Conservation (phyloP, 2,888 invertebrate genomes). For the Stenotaenia linearis region DNA sequence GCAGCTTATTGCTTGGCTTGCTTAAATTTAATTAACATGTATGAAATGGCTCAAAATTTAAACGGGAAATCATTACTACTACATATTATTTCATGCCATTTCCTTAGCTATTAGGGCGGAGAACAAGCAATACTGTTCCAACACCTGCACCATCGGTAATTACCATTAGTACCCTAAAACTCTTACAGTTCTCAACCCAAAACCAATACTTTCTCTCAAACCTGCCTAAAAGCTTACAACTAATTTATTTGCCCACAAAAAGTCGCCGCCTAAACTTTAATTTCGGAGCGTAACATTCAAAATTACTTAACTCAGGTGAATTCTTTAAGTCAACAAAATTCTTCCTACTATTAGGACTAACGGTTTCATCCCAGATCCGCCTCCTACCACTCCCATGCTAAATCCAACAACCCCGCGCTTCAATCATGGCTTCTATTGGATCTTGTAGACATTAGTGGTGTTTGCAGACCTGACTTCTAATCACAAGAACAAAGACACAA, state of each 20-base stretch:
- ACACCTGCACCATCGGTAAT: background rate
- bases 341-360: background rate
- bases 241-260: too few species aligned
- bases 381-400: background rate
- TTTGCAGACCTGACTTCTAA: constrained; percentile 9
- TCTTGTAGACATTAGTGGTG: constrained; percentile 9
- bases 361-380: background rate
- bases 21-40: background rate
- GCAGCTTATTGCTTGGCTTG: too few species aligned
- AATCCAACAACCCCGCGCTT: background rate
- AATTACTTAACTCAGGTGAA: background rate
- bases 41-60: background rate
- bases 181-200: background rate
- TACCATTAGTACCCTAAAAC: background rate
- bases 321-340: background rate
- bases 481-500: constrained; percentile 5
- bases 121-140: background rate
- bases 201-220: too few species aligned
- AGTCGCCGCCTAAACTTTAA: too few species aligned
- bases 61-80: background rate
- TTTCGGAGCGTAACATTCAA: too few species aligned
- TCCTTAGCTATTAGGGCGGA: background rate
- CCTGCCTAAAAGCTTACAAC: too few species aligned
- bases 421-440: constrained; percentile 9
- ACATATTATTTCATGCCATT: background rate